Conservation (phyloP, 2,113 vertebrate species). For the Acanthochromis polyacanthus region DNA sequence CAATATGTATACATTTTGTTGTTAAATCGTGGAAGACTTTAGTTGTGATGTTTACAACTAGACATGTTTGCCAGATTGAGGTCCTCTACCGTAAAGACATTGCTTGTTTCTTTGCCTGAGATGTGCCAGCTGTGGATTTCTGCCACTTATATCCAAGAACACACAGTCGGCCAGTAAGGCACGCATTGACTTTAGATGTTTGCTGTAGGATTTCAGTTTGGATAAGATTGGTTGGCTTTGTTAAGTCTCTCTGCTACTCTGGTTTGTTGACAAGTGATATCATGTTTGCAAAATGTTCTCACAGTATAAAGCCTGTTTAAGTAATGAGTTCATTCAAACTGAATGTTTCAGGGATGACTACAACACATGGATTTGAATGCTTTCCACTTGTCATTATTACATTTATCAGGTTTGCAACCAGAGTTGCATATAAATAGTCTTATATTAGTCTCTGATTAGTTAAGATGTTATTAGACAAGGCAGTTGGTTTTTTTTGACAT, state of each 20-base stretch:
- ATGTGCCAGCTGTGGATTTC: slow-evolving; percentile 40
- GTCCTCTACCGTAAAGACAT: slow-evolving; percentile 24
- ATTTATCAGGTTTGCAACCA: not conserved
- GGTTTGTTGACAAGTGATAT: slow-evolving; percentile 37
- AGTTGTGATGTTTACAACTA: slow-evolving; percentile 45
- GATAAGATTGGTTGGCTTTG: slow-evolving; percentile 21
- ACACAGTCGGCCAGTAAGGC: slow-evolving; percentile 17
- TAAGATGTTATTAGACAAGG: not conserved
- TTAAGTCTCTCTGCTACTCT: slow-evolving; percentile 1
- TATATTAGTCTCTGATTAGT: not conserved
- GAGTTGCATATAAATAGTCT: too few relatives aligned
- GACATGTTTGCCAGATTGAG: slow-evolving; percentile 49
- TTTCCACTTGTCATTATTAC: slow-evolving; percentile 5
- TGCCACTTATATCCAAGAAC: slow-evolving; percentile 26
- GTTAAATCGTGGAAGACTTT: slow-evolving; percentile 55
- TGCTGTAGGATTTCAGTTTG: slow-evolving; percentile 42
- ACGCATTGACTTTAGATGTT: slow-evolving; percentile 44
- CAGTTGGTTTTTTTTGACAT: too few relatives aligned
- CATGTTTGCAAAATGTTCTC: slow-evolving; percentile 17
- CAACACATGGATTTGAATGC: not conserved
- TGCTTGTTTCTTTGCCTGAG: slow-evolving; percentile 27
- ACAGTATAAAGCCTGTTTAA: slow-evolving; percentile 16
- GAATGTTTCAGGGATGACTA: not conserved
- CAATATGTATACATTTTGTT: slow-evolving; percentile 58
- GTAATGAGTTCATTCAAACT: slow-evolving; percentile 22